Conservation (phyloP, 2,113 vertebrate genomes). For the Zingel zingel region DNA sequence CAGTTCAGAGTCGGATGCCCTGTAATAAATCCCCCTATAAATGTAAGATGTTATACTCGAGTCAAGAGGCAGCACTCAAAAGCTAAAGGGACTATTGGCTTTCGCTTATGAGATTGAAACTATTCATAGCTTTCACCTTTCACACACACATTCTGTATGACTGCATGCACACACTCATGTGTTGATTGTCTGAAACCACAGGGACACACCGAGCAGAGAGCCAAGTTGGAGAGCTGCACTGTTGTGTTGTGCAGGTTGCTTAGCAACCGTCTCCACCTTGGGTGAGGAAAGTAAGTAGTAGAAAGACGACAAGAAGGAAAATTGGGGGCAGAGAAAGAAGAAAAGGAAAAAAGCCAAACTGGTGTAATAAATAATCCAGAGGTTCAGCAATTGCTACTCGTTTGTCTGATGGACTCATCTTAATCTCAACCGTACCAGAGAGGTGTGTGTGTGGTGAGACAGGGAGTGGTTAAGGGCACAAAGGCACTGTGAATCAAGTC, state of each 20-base stretch:
- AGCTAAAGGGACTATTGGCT: constrained; percentile 56
- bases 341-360: constrained; percentile 14
- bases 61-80: constrained; percentile 56
- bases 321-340: constrained; percentile 38
- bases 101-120: constrained; percentile 65
- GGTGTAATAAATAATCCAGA: constrained; percentile 58
- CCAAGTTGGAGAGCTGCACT: constrained; percentile 64
- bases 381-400: constrained; percentile 34
- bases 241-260: constrained; percentile 79
- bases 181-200: constrained; percentile 72
- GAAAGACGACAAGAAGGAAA: constrained; percentile 48
- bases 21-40: constrained; percentile 52
- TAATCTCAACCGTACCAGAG: neutral
- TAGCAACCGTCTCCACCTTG: constrained; percentile 72
- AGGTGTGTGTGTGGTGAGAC: neutral
- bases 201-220: constrained; percentile 61
- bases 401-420: constrained; percentile 34
- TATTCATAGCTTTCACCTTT: constrained; percentile 71
- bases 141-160: constrained; percentile 36
- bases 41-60: constrained; percentile 46
- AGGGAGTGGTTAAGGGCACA: constrained; percentile 15
- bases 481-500: neutral
- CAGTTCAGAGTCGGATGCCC: constrained; percentile 36
- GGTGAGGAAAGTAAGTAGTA: constrained; percentile 62
- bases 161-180: constrained; percentile 43